Evolutionary conservation across 2,113 vertebrate species (phyloP).

Genomic region (Todiramphus saurophagus): DNA sequence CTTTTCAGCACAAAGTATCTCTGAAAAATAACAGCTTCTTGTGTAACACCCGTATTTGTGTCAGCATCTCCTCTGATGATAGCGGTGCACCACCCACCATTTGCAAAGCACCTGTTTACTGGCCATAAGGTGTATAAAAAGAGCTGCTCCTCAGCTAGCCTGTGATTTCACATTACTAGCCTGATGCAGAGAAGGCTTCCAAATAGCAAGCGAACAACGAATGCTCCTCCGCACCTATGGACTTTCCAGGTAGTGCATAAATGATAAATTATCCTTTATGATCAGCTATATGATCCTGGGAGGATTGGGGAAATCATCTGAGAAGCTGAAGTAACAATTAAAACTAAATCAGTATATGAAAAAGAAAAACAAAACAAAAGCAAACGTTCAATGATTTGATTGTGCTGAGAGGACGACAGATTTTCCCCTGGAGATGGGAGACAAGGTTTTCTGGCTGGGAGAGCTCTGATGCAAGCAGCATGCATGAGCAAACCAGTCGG

Average conservation of each 20-base stretch:
- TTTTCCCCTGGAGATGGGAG: not conserved
- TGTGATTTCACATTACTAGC: not conserved
- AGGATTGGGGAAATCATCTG: not conserved
- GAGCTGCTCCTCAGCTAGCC: not conserved
- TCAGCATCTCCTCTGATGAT: not conserved
- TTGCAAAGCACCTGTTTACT: constrained; percentile 18
- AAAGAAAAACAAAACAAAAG: not conserved
- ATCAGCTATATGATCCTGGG: not conserved
- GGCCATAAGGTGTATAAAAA: not conserved
- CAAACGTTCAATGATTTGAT: not conserved
- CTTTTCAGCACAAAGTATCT: not conserved
- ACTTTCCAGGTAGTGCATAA: not conserved
- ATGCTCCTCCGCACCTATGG: not conserved
- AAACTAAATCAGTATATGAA: not conserved
- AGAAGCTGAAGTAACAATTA: not conserved
- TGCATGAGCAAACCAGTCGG: not conserved
- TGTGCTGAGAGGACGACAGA: not conserved
- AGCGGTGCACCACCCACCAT: not conserved
- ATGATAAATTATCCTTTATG: not conserved
- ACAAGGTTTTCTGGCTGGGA: constrained; percentile 14
- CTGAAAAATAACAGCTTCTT: not conserved
- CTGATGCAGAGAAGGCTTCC: not conserved
- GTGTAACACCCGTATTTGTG: not conserved
- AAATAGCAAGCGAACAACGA: not conserved
- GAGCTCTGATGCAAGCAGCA: not conserved